Conservation (phyloP, 2,888 invertebrate species). For the Tricholauxania praeusta region DNA sequence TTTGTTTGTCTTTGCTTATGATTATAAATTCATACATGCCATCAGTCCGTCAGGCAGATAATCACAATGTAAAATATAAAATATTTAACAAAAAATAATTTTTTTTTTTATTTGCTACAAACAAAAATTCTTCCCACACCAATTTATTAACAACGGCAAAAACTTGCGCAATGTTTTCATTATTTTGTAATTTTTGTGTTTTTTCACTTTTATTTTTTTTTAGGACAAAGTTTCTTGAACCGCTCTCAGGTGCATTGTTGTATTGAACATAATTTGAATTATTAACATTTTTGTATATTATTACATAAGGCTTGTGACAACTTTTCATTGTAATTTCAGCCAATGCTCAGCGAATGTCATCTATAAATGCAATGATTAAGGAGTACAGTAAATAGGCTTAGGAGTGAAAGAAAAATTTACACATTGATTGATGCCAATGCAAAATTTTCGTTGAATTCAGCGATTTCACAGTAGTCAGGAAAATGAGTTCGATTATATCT, state of each 20-base stretch:
- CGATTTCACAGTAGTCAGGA: too few species aligned
- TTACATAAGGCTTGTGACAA: too few species aligned
- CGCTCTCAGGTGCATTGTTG: not conserved
- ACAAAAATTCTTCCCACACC: not conserved
- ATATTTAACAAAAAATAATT: not conserved
- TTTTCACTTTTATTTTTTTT: not conserved
- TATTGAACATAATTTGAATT: not conserved
- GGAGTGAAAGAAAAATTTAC: too few species aligned
- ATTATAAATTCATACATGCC: not conserved
- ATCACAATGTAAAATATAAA: not conserved
- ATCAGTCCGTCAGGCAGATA: not conserved
- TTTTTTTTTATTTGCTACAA: too few species aligned
- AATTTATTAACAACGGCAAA: not conserved
- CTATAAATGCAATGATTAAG: too few species aligned
- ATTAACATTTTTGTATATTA: not conserved
- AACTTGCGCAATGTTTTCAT: slow-evolving; percentile 4
- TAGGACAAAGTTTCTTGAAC: slow-evolving; percentile 5
- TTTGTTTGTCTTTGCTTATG: not conserved
- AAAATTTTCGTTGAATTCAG: too few species aligned
- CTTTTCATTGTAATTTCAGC: too few species aligned
- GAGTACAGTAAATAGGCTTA: too few species aligned
- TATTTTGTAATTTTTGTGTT: slow-evolving; percentile 25
- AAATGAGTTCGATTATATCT: too few species aligned
- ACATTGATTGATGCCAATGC: too few species aligned
- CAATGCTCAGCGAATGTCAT: too few species aligned